These are phyloP conservation scores for Equus przewalskii DNA, from an alignment of 2,113 vertebrate species.

Conservation along the genomic window DNA sequence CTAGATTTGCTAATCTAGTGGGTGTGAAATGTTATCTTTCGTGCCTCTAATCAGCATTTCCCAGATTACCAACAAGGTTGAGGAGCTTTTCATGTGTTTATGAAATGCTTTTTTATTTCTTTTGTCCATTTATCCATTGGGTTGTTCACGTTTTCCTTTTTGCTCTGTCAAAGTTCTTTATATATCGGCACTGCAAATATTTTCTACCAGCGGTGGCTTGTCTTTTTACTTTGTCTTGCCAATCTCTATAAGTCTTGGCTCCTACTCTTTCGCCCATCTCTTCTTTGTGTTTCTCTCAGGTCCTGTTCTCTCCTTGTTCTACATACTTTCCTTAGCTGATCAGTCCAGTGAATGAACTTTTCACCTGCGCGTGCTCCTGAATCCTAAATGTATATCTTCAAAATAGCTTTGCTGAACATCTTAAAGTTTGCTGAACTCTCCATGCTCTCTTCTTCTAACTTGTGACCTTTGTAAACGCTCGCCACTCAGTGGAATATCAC, in stretches of 20 bases:
- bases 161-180: slow-evolving; percentile 24
- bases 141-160: neutral
- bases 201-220: neutral
- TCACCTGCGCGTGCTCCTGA: neutral
- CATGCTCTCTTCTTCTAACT: neutral
- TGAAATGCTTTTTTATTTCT: neutral
- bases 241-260: neutral
- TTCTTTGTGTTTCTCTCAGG: neutral
- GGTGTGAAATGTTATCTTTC: neutral
- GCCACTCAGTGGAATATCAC: neutral
- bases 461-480: neutral
- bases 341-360: neutral
- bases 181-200: neutral
- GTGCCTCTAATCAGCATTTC: neutral
- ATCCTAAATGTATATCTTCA: neutral
- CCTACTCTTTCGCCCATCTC: neutral
- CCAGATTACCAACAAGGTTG: neutral
- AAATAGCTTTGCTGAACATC: neutral
- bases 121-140: neutral
- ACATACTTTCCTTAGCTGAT: neutral
- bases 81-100: neutral
- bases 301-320: neutral
- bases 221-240: neutral
- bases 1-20: neutral
- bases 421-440: neutral